phyloP scores from a whole-genome alignment of 37 sponge, comb jelly and placozoan genomes.

The Hormiphora californensis region DNA sequence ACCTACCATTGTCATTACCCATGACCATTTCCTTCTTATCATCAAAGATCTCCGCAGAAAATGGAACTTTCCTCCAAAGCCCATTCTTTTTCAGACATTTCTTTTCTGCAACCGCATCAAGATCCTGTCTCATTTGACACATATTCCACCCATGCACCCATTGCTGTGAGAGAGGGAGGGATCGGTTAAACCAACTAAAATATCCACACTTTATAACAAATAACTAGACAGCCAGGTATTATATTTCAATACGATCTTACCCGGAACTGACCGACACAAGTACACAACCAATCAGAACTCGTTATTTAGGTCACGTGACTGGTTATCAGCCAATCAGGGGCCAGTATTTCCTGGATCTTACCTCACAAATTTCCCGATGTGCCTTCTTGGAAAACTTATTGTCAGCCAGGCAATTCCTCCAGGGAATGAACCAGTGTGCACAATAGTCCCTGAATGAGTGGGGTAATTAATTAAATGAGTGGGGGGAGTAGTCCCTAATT shows the following conservation, averaged over 20 bases:
- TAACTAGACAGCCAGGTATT: background rate
- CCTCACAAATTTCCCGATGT: background rate
- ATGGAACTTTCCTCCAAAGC: constrained; percentile 44
- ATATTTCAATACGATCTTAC: background rate
- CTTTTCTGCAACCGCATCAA: constrained; percentile 35
- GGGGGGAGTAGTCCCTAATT: too few relatives aligned
- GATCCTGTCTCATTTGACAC: background rate
- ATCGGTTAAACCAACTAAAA: too few relatives aligned
- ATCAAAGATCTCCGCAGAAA: constrained; percentile 34
- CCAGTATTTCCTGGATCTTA: background rate
- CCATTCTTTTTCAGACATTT: constrained; percentile 47
- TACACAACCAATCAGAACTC: background rate
- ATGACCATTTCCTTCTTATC: constrained; percentile 21
- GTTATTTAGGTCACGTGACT: background rate
- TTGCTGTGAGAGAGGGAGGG: constrained; percentile 14
- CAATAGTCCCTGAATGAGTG: constrained; percentile 9
- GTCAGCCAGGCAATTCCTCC: constrained; percentile 35
- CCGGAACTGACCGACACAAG: background rate
- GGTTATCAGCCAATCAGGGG: too few relatives aligned
- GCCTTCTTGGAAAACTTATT: background rate
- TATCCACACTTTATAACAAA: too few relatives aligned
- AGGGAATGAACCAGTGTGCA: constrained; percentile 51
- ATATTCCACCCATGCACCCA: constrained; percentile 46
- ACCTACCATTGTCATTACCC: constrained; percentile 29
- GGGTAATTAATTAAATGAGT: background rate